Evolutionary conservation across 2,113 vertebrate species (phyloP).

Genomic region (Varanus komodoensis): DNA sequence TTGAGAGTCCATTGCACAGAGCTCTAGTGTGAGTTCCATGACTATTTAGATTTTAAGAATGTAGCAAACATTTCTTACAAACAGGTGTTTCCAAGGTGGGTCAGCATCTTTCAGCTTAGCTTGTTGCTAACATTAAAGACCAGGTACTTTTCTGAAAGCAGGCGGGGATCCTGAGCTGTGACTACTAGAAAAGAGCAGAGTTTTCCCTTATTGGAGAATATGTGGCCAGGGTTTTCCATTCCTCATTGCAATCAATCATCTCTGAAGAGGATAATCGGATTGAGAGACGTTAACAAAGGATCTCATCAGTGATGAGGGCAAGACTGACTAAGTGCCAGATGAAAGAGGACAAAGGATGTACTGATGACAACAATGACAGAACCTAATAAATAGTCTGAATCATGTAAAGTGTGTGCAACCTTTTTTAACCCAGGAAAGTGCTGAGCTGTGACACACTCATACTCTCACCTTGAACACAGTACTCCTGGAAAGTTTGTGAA

Average conservation of each 20-base stretch:
- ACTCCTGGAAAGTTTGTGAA: rapidly evolving
- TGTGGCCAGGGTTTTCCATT: neutral
- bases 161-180: neutral
- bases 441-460: constrained; percentile 20
- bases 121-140: neutral
- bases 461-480: neutral
- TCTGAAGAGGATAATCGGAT: neutral
- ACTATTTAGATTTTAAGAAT: neutral
- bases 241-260: neutral
- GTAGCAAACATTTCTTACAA: neutral
- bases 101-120: neutral
- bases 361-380: neutral
- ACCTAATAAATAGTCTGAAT: neutral
- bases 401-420: neutral
- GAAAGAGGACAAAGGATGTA: neutral
- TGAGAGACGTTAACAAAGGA: constrained; percentile 2
- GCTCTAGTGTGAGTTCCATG: neutral
- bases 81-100: neutral
- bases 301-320: neutral
- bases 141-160: constrained; percentile 1
- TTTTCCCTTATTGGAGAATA: neutral
- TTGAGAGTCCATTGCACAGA: too few species aligned
- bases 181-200: neutral
- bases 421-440: neutral
- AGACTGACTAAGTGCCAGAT: neutral